Conservation (phyloP, 1,140 invertebrate genomes). For the Paralvinella palmiformis region DNA sequence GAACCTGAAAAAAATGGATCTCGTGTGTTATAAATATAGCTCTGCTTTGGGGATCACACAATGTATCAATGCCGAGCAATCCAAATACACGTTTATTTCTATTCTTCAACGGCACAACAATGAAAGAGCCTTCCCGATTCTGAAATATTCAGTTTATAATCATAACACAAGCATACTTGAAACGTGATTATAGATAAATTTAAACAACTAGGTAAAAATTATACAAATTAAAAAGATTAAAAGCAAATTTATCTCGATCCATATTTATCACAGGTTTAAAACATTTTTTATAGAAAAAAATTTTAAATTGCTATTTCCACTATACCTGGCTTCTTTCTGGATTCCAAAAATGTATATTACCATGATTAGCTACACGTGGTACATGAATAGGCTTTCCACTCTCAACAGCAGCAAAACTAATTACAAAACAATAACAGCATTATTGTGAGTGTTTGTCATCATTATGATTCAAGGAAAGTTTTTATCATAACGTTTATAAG, state of each 20-base stretch:
- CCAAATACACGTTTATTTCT: slow-evolving; percentile 48
- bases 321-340: slow-evolving; percentile 29
- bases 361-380: slow-evolving; percentile 43
- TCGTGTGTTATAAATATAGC: slow-evolving; percentile 49
- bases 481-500: not conserved
- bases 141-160: slow-evolving; percentile 26
- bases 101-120: slow-evolving; percentile 46
- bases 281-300: too few species aligned
- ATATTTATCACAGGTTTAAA: too few species aligned
- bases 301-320: too few species aligned
- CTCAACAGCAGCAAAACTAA: slow-evolving; percentile 44
- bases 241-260: too few species aligned
- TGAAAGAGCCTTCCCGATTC: slow-evolving; percentile 44
- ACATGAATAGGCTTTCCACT: slow-evolving; percentile 47
- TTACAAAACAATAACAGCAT: not conserved
- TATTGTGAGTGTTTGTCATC: not conserved
- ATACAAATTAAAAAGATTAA: too few species aligned
- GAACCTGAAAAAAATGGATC: slow-evolving; percentile 51
- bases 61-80: slow-evolving; percentile 45
- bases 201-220: too few species aligned
- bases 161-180: too few species aligned
- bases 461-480: too few species aligned
- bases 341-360: slow-evolving; percentile 48
- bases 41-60: slow-evolving; percentile 41
- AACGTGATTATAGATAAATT: too few species aligned